These are phyloP conservation scores for Cistogaster globosa DNA, from an alignment of 2,888 invertebrate species.

Conservation along the genomic window DNA sequence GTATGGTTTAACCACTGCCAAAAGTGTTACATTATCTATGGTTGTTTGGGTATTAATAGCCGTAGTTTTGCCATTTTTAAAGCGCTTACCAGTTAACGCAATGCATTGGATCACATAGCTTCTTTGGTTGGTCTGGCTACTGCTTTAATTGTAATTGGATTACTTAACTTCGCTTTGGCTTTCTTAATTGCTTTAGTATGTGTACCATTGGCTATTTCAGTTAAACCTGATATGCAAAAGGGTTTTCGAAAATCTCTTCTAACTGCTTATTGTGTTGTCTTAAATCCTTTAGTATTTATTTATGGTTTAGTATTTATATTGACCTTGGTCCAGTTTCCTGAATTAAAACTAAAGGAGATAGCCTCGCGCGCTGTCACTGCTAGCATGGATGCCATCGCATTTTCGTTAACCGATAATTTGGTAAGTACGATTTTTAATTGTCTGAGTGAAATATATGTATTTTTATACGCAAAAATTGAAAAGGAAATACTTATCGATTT, in stretches of 20 bases:
- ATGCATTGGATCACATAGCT: constrained; percentile 86
- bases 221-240: constrained; percentile 81
- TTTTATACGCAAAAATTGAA: too few relatives aligned
- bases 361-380: constrained; percentile 86
- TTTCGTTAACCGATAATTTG: constrained; percentile 90
- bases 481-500: too few relatives aligned
- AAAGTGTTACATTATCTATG: constrained; percentile 85
- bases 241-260: constrained; percentile 57
- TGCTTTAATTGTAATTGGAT: constrained; percentile 90
- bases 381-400: constrained; percentile 89
- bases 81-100: constrained; percentile 76
- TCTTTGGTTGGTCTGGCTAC: constrained; percentile 91
- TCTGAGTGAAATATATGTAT: too few relatives aligned
- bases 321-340: constrained; percentile 86
- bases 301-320: constrained; percentile 86
- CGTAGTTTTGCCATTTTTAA: constrained; percentile 81
- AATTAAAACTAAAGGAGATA: constrained; percentile 84
- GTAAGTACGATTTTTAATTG: constrained; percentile 79
- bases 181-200: constrained; percentile 88
- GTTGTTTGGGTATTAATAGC: constrained; percentile 83
- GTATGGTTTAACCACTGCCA: constrained; percentile 84
- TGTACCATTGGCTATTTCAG: constrained; percentile 88
- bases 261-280: constrained; percentile 67
- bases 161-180: constrained; percentile 95
- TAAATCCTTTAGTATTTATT: constrained; percentile 89